Percentiles rank a stretch among this genome's conserved stretches.
Conservation (phyloP, 2,888 invertebrate species). For the Chrysomela aeneicollis region DNA sequence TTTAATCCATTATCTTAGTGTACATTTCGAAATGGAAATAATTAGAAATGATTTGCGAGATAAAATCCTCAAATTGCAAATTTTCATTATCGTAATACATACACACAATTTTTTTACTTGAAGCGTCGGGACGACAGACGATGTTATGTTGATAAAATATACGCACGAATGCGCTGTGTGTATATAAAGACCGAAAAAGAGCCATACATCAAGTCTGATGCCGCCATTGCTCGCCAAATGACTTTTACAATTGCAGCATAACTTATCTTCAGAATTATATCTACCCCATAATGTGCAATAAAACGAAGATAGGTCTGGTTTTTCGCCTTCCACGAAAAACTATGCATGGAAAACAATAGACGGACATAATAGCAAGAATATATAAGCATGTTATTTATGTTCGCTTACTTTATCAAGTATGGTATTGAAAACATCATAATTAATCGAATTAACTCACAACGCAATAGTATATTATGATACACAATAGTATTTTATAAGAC, state of each 20-base stretch:
- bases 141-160: constrained; percentile 42
- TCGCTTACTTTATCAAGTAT: neutral
- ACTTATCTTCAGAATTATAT: constrained; percentile 58
- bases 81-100: constrained; percentile 36
- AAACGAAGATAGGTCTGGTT: constrained; percentile 41
- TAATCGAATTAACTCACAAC: too few relatives aligned
- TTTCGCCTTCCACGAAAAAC: constrained; percentile 12
- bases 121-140: constrained; percentile 45
- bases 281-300: constrained; percentile 54
- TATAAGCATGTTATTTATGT: neutral
- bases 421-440: too few relatives aligned
- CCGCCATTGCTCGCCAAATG: constrained; percentile 58
- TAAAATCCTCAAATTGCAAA: neutral
- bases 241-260: constrained; percentile 58
- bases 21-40: too few relatives aligned
- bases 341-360: constrained; percentile 6
- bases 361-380: neutral
- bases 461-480: too few relatives aligned
- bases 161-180: constrained; percentile 48
- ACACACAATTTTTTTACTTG: constrained; percentile 37
- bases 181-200: constrained; percentile 41
- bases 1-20: too few relatives aligned
- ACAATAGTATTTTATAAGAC: too few relatives aligned
- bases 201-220: constrained; percentile 49
- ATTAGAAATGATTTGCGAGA: too few relatives aligned